Conservation (phyloP, 2,888 invertebrate species). For the Ophioninae sp. region DNA sequence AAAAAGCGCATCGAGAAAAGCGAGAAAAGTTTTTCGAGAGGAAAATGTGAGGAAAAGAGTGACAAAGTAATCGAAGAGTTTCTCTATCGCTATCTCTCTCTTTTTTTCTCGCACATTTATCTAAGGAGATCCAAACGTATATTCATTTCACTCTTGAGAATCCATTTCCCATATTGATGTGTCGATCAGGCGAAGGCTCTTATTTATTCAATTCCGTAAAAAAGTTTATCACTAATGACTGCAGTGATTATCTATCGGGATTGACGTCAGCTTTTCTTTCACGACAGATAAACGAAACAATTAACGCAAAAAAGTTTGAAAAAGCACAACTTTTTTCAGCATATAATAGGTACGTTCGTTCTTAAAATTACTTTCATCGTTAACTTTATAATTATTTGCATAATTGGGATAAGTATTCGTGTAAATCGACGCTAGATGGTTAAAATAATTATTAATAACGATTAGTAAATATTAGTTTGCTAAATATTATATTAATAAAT, state of each 20-base stretch:
- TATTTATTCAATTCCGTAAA: not conserved
- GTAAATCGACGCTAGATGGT: no score
- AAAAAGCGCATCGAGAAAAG: conserved; percentile 1
- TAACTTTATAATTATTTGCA: no score
- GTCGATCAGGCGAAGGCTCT: not conserved
- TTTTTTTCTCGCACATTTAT: not conserved
- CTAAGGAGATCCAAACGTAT: not conserved
- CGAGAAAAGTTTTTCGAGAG: not conserved
- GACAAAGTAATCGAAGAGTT: not conserved
- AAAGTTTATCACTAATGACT: not conserved
- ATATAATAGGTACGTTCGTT: no score
- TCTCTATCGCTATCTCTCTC: not conserved
- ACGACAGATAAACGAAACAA: not conserved
- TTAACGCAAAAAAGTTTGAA: not conserved
- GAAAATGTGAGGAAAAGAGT: not conserved
- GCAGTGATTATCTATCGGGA: not conserved
- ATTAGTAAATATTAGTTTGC: no score
- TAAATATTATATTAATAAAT: no score
- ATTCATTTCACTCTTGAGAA: not conserved
- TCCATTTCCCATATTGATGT: not conserved
- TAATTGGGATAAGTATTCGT: no score
- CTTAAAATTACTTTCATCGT: no score
- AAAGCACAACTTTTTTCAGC: no score
- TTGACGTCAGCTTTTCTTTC: not conserved
- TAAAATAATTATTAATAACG: no score